A percentile compares a stretch with the other conserved stretches of the same genome.
Evolutionary conservation across 2,113 vertebrate genomes (phyloP).

Genomic region (Eidolon helvum): DNA sequence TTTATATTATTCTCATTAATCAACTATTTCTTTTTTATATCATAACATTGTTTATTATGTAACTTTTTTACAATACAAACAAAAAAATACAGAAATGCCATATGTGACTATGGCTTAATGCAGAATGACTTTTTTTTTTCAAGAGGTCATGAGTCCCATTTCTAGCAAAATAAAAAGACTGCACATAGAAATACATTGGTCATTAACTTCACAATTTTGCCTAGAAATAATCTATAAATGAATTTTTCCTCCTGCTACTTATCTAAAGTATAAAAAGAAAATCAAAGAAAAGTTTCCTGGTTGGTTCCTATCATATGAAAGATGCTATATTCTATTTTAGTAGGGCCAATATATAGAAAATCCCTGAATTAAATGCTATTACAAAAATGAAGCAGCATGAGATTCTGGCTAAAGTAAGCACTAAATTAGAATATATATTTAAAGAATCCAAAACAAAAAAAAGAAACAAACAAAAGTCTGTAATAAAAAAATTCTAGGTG

Average conservation of each 20-base stretch:
- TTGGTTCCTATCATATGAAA: conserved; percentile 88
- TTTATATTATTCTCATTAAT: not conserved
- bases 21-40: conserved; percentile 68
- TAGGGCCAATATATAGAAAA: conserved; percentile 92
- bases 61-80: conserved; percentile 99
- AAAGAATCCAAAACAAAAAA: conserved; percentile 85
- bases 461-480: conserved; percentile 72
- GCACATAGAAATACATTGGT: conserved; percentile 87
- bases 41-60: conserved; percentile 99
- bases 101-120: conserved; percentile 96
- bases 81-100: conserved; percentile 93
- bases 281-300: conserved; percentile 86
- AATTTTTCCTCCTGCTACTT: conserved; percentile 85
- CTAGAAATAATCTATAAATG: conserved; percentile 89
- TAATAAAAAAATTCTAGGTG: conserved; percentile 92
- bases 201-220: conserved; percentile 84
- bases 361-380: conserved; percentile 94
- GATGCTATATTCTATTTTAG: conserved; percentile 92
- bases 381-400: conserved; percentile 94
- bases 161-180: conserved; percentile 88
- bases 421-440: conserved; percentile 90
- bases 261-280: conserved; percentile 89
- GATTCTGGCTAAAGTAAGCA: conserved; percentile 91
- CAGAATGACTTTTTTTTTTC: conserved; percentile 83
- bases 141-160: conserved; percentile 88